A percentile compares a stretch with the other conserved stretches of the same genome.
Evolutionary conservation across 2,797 vertebrate genomes (phyloP).

Genomic region (Decapterus maruadsi): DNA sequence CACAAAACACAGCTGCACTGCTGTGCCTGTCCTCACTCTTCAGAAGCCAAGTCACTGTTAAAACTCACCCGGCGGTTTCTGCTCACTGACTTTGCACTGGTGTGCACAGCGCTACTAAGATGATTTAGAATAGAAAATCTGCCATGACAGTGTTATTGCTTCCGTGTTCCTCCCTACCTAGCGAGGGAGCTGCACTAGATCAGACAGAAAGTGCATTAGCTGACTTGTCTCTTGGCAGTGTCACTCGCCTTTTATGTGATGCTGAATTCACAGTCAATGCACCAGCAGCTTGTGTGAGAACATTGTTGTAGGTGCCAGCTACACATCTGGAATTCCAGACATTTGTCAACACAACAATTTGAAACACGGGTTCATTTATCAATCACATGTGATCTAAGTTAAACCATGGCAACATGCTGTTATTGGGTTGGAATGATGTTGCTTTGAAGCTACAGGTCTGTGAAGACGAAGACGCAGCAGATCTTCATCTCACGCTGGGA

Average conservation of each 20-base stretch:
- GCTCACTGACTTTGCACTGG: slow-evolving; percentile 44
- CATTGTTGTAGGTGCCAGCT: not conserved
- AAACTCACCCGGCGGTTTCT: slow-evolving; percentile 59
- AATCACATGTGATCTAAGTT: not conserved
- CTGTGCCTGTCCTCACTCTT: slow-evolving; percentile 54
- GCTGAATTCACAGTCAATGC: slow-evolving; percentile 29
- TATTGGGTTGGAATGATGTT: not conserved
- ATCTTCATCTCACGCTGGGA: too few relatives aligned
- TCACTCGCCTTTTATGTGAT: slow-evolving; percentile 22
- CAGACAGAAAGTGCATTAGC: slow-evolving; percentile 33
- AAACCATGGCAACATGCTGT: not conserved
- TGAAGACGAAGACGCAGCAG: too few relatives aligned
- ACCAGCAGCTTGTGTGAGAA: not conserved
- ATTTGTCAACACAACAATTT: slow-evolving; percentile 3
- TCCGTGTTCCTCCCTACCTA: slow-evolving; percentile 27
- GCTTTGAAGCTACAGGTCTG: too few relatives aligned
- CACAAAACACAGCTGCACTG: slow-evolving; percentile 45
- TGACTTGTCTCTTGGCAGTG: slow-evolving; percentile 39
- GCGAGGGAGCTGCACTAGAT: slow-evolving; percentile 27
- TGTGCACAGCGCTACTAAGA: slow-evolving; percentile 41
- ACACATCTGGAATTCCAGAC: not conserved
- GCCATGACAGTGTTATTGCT: slow-evolving; percentile 47
- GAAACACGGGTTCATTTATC: too few relatives aligned
- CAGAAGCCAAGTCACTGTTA: slow-evolving; percentile 69
- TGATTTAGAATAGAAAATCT: slow-evolving; percentile 62